Evolutionary conservation across 2,113 vertebrate genomes (phyloP).

Genomic region (Rhineura floridana): DNA sequence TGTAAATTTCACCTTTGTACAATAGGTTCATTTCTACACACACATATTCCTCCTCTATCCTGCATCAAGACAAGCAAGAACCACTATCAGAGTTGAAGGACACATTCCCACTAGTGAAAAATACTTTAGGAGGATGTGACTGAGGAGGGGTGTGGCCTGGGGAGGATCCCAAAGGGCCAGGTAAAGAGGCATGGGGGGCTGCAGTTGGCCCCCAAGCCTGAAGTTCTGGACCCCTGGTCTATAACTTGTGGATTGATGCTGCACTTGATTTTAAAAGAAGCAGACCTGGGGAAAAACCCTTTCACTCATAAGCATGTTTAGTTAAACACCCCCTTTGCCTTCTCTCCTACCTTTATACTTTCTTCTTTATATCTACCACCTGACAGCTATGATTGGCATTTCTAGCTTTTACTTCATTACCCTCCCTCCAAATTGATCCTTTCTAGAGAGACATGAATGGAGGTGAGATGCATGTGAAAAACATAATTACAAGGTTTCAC

Average conservation of each 20-base stretch:
- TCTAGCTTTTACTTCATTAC: conserved; percentile 38
- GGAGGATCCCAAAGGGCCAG: too few species aligned
- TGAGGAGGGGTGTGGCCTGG: too few species aligned
- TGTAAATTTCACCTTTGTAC: too few species aligned
- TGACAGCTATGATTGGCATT: conserved; percentile 19
- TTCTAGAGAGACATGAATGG: background rate
- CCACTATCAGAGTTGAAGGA: too few species aligned
- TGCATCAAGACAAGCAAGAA: too few species aligned
- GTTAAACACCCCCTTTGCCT: background rate
- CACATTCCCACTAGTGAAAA: too few species aligned
- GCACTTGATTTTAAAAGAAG: background rate
- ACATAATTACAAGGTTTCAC: conserved; percentile 68
- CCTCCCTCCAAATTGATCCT: conserved; percentile 27
- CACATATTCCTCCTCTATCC: background rate
- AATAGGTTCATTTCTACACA: too few species aligned
- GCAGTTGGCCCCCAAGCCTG: too few species aligned
- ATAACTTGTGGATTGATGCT: background rate
- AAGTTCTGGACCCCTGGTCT: too few species aligned
- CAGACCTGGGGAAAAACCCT: background rate
- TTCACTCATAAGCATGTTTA: accelerated
- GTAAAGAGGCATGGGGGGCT: too few species aligned
- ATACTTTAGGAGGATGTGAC: too few species aligned
- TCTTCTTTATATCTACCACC: background rate
- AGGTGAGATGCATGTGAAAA: conserved; percentile 34
- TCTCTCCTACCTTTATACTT: background rate